Evolutionary conservation across 30 jellyfish, hydroid and myxozoan genomes (phyloP).

Genomic region (Mastigias papua): DNA sequence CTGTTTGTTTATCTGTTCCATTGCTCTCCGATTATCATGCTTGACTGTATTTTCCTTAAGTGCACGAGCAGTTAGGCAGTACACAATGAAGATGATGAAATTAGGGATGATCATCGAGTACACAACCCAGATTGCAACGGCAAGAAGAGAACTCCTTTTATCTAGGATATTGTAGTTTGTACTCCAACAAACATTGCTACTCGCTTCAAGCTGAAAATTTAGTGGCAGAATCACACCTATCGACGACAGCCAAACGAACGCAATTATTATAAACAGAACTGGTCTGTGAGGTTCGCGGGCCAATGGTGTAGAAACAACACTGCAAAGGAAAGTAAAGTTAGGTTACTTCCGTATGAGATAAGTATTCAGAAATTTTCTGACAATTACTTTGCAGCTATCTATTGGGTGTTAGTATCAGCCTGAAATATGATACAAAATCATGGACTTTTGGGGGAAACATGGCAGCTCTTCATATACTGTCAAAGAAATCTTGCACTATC

Average conservation of each 20-base stretch:
- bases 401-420: too few species aligned
- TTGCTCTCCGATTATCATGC: conserved; percentile 36
- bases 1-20: too few species aligned
- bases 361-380: too few species aligned
- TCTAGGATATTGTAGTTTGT: neutral
- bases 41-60: conserved; percentile 1
- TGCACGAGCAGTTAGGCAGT: conserved; percentile 26
- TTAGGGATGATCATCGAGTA: conserved; percentile 23
- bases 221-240: neutral
- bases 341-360: too few species aligned
- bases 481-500: too few species aligned
- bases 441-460: too few species aligned
- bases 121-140: neutral
- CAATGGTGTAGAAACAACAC: conserved; percentile 15
- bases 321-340: neutral
- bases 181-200: neutral
- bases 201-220: neutral
- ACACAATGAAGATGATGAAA: conserved; percentile 15
- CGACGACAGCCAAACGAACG: conserved; percentile 2
- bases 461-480: too few species aligned
- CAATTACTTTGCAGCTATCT: too few species aligned
- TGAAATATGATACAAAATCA: too few species aligned
- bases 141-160: neutral
- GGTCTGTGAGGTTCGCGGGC: conserved; percentile 6
- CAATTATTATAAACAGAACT: neutral